These are phyloP conservation scores for Anticlea derivata DNA, from an alignment of 2,888 invertebrate species.

Conservation along the genomic window DNA sequence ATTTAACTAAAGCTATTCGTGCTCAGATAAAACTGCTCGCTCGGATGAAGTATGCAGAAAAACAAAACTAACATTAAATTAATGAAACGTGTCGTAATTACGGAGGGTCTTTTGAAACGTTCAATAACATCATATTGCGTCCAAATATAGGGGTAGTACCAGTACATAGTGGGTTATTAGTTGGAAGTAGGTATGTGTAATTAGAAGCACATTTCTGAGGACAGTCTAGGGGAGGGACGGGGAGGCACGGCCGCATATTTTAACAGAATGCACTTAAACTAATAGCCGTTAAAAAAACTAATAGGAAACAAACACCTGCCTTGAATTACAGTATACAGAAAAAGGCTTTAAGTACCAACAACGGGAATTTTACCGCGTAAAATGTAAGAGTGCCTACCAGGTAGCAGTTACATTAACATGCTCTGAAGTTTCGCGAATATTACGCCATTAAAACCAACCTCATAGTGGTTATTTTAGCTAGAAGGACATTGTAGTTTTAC, in stretches of 20 bases:
- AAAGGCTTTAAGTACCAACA: slow-evolving; percentile 5
- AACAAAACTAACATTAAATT: neutral
- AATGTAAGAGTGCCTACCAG: slow-evolving; percentile 4
- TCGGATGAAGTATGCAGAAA: slow-evolving; percentile 25
- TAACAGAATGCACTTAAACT: slow-evolving; percentile 54
- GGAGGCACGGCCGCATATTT: slow-evolving; percentile 40
- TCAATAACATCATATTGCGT: slow-evolving; percentile 41
- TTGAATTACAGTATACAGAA: slow-evolving; percentile 27
- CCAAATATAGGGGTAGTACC: slow-evolving; percentile 59
- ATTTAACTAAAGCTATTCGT: slow-evolving; percentile 75
- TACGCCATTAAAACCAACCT: slow-evolving; percentile 64
- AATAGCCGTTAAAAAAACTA: slow-evolving; percentile 47
- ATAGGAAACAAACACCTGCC: slow-evolving; percentile 50
- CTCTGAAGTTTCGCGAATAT: slow-evolving; percentile 46
- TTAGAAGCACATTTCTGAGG: slow-evolving; percentile 66
- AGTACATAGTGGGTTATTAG: slow-evolving; percentile 64
- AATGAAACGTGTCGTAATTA: slow-evolving; percentile 19
- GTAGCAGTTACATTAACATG: slow-evolving; percentile 7
- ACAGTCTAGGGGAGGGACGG: slow-evolving; percentile 45
- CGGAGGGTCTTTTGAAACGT: slow-evolving; percentile 17
- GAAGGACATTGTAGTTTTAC: slow-evolving; percentile 62
- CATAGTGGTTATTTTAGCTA: slow-evolving; percentile 53
- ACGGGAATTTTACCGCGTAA: slow-evolving; percentile 2
- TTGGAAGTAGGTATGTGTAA: slow-evolving; percentile 66
- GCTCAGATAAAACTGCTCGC: slow-evolving; percentile 61